Conservation (phyloP, 2,888 invertebrate species). For the Parnassius mnemosyne region DNA sequence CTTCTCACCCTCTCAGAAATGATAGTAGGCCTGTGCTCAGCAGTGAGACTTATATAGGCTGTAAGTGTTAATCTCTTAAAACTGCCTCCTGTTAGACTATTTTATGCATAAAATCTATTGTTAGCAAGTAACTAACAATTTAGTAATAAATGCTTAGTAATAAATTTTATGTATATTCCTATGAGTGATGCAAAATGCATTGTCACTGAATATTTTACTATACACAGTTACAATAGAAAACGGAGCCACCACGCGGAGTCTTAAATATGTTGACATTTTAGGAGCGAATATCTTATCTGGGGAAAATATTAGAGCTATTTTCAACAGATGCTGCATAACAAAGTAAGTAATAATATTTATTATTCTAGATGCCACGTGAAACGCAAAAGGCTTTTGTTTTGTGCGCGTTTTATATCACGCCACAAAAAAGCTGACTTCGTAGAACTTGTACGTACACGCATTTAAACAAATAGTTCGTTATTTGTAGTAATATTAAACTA, state of each 20-base stretch:
- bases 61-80: no score
- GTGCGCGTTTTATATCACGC: neutral
- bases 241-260: conserved; percentile 42
- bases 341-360: conserved; percentile 36
- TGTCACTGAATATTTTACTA: conserved; percentile 55
- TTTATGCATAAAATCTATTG: no score
- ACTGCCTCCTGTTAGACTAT: no score
- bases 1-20: no score
- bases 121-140: no score
- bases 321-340: conserved; percentile 26
- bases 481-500: no score
- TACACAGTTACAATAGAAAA: conserved; percentile 51
- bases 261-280: conserved; percentile 37
- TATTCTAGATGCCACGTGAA: conserved; percentile 25
- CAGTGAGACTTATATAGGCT: no score
- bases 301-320: conserved; percentile 22
- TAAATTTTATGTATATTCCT: no score
- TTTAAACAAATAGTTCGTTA: no score
- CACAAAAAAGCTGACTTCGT: conserved; percentile 7
- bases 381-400: conserved; percentile 15
- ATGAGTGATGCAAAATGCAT: conserved; percentile 69
- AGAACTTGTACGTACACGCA: no score
- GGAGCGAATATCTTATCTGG: conserved; percentile 26
- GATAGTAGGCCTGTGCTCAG: no score
- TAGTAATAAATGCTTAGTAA: no score